Evolutionary conservation across 2,113 vertebrate species (phyloP).

Genomic region (Sclerurus mexicanus): DNA sequence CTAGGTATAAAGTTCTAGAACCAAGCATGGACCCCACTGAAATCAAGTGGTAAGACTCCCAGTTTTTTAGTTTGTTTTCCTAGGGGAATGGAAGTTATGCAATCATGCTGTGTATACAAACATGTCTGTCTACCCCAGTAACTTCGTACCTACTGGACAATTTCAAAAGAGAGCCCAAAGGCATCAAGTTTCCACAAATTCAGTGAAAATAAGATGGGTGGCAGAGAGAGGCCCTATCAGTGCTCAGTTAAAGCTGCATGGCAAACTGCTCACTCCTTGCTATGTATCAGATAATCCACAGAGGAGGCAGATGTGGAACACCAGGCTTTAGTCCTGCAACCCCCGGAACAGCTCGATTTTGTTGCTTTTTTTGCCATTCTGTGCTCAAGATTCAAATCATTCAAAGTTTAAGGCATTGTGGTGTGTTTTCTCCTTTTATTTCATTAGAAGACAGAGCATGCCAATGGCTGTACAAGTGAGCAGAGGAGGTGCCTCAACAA

Average conservation of each 20-base stretch:
- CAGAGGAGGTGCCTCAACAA: neutral
- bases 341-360: neutral
- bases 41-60: neutral
- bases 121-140: neutral
- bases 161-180: neutral
- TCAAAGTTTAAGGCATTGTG: neutral
- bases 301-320: rapidly evolving
- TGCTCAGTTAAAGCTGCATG: rapidly evolving
- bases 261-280: neutral
- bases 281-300: neutral
- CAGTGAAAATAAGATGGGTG: neutral
- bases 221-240: neutral
- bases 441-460: neutral
- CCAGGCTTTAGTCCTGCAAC: neutral
- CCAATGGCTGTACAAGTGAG: neutral
- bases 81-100: neutral
- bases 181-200: neutral
- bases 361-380: neutral
- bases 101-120: neutral
- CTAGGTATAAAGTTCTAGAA: neutral
- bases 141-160: neutral
- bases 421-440: neutral
- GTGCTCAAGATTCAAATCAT: neutral
- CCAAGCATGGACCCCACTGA: neutral
- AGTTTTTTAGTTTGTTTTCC: neutral